Evolutionary conservation across 92 coral and sea anemone genomes (phyloP).

Genomic region (Porites lobata): DNA sequence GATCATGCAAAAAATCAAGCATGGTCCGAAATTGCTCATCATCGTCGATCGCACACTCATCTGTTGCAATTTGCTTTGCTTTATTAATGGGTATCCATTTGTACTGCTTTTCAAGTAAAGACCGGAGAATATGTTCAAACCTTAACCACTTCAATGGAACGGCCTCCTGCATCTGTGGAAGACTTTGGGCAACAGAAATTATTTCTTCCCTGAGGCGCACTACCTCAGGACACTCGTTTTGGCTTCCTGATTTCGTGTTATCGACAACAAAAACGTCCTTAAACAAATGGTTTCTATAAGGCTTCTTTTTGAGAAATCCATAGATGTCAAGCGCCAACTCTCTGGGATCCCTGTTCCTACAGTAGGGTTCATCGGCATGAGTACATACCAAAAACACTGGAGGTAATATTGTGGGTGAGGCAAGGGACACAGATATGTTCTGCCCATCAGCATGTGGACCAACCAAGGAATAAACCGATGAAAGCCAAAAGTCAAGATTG

Average conservation of each 20-base stretch:
- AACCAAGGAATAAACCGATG: constrained; percentile 43
- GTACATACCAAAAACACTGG: constrained; percentile 71
- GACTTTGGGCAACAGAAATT: constrained; percentile 17
- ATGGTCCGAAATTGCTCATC: constrained; percentile 35
- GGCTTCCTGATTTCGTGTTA: constrained; percentile 61
- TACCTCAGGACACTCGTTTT: constrained; percentile 33
- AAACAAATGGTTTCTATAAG: constrained; percentile 24
- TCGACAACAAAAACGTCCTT: constrained; percentile 55
- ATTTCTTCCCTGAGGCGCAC: constrained; percentile 37
- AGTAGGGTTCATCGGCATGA: constrained; percentile 57
- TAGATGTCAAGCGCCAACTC: constrained; percentile 41
- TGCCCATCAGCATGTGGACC: not conserved
- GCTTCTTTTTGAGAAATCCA: not conserved
- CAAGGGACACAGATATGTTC: not conserved
- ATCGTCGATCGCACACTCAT: constrained; percentile 14
- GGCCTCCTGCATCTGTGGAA: constrained; percentile 18
- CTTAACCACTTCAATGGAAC: constrained; percentile 49
- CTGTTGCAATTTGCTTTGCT: constrained; percentile 32
- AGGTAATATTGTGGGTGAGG: constrained; percentile 32
- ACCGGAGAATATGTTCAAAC: constrained; percentile 39
- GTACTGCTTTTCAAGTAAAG: not conserved
- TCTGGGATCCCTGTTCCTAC: constrained; percentile 7
- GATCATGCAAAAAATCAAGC: constrained; percentile 61
- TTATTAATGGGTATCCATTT: constrained; percentile 37
- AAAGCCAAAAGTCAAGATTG: constrained; percentile 62